Base-by-base conservation (phyloP, 35 echinoderm and acorn worm genomes). In the Apostichopus parvimensis region DNA sequence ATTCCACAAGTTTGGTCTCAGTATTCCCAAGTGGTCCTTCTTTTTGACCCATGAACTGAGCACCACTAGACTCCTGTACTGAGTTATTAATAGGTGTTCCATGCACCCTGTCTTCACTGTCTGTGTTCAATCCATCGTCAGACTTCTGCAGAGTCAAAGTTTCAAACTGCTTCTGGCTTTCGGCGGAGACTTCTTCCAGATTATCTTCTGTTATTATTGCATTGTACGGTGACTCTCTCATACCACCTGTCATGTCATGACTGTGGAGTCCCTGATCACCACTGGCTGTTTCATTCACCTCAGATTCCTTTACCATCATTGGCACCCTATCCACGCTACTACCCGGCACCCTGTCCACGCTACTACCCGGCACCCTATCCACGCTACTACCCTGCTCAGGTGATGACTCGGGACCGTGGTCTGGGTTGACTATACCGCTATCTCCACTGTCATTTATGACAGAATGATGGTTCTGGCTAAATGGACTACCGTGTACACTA, bases 341-440 rank as follows among this genome's bases (percentile, higher is more conserved):
- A 45, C 34, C 34, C 3, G 0, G 34, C 34, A 45, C 34, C 34
- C 34, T 45, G 4, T 45, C 34, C 34, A 45, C 1, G 34, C 34
- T 45, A 4, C 2, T 45, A 45, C 34, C 34, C 3, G 34, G 34
- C 34, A 45, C 34, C 34, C 34, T 45, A 3, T 45, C 34, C 34
- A 45, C 34, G 3, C 34, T 45, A 45, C 34, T 80, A 22, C 15
- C 78, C 78, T 80, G 13, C 12, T 80, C 10, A 22, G 78, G 78
- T 12, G 78, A 80, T 21, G 85, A 28, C 58, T 14, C 11, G 26
- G n/a, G 59, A 57, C 64, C 85, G n/a, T 87, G 57, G 85, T 65
- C 85, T 8, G 57, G 54, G 85, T 87, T 71, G 22, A 87, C 85
- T 62, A 87, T 87, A 52, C 64, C 85, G 9, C 57, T 87, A 71